Evolutionary conservation across 2,113 vertebrate genomes (phyloP), one percentile per base, ranked within the genome.

Genomic region (Megaceryle torquata): DNA sequence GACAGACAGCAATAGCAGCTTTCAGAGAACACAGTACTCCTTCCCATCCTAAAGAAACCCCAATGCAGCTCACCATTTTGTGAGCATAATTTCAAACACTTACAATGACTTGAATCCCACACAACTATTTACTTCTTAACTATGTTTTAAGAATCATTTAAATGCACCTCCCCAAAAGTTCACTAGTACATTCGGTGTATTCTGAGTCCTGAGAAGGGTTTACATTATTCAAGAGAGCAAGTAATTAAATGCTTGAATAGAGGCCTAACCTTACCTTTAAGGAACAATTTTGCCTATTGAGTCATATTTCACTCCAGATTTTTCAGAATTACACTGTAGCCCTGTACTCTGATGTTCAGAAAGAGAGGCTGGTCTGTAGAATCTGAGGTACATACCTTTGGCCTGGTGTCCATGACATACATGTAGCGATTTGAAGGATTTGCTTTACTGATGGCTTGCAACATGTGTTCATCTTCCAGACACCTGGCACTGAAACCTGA

Each of bases 401-500:
- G 99, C 91, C 99, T 98, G 10, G 99, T 99, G 80, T 99, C 99
- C 98, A 99, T 98, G 89, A 99, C 99, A 13, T 99, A 99, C 98
- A 99, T 98, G 44, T 98, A 99, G 68, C 98, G 98, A 96, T 98
- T 99, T 88, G 98, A 98, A 93, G 99, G 99, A 93, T 99, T 99
- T 92, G 99, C 98, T 97, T 99, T 99, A 97, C 99, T 99, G 96
- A 99, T 99, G 88, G 99, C 98, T 97, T 99, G 99, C 95, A 99
- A 98, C 98, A 99, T 98, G 93, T 99, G 98, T 75, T 99, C 99
- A 63, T 99, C 99, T 94, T 99, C 99, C 72, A 99, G 96, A 95
- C 99, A 99, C 60, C 99, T 98, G 25, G 99, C 99, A 79, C 99
- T 99, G 98, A 99, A 99, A 83, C 99, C 99, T 33, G 99, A 99